A percentile compares a stretch with the other conserved stretches of the same genome.
Conservation (phyloP, 2,888 invertebrate species). For the Macropis europaea region DNA sequence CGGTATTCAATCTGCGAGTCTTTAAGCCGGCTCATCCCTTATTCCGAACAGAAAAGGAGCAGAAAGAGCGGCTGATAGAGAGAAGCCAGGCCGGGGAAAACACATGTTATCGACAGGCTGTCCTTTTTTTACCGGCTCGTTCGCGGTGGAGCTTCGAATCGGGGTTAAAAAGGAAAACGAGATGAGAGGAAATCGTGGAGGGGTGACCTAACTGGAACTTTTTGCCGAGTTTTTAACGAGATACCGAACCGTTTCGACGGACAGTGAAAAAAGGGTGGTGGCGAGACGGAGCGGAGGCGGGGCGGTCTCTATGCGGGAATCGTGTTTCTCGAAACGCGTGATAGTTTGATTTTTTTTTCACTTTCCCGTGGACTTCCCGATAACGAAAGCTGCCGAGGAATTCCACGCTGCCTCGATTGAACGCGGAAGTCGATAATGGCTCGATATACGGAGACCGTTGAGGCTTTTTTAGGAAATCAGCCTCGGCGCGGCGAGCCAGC, state of each 20-base stretch:
- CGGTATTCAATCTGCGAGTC: slow-evolving; percentile 63
- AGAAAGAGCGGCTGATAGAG: slow-evolving; percentile 29
- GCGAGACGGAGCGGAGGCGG: not conserved
- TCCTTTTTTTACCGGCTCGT: slow-evolving; percentile 50
- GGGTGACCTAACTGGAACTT: slow-evolving; percentile 49
- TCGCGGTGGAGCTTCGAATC: slow-evolving; percentile 49
- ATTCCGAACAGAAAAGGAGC: slow-evolving; percentile 45
- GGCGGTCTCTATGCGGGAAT: slow-evolving; percentile 16
- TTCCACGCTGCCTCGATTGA: not conserved
- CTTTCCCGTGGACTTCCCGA: slow-evolving; percentile 11
- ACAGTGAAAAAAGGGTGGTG: slow-evolving; percentile 17
- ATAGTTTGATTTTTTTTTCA: not conserved
- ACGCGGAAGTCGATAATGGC: not conserved
- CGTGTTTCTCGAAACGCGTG: slow-evolving; percentile 38
- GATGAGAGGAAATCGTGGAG: not conserved
- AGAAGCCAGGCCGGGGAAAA: slow-evolving; percentile 50
- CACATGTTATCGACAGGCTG: slow-evolving; percentile 68
- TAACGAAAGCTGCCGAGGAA: slow-evolving; percentile 14
- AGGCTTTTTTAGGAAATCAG: no score
- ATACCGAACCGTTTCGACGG: slow-evolving; percentile 61
- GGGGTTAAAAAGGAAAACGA: slow-evolving; percentile 47
- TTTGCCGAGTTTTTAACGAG: slow-evolving; percentile 70
- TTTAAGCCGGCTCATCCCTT: slow-evolving; percentile 57
- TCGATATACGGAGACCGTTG: no score
- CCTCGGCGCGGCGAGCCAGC: no score